Conservation (phyloP, 2,888 invertebrate genomes). For the Trachelus iudaicus region DNA sequence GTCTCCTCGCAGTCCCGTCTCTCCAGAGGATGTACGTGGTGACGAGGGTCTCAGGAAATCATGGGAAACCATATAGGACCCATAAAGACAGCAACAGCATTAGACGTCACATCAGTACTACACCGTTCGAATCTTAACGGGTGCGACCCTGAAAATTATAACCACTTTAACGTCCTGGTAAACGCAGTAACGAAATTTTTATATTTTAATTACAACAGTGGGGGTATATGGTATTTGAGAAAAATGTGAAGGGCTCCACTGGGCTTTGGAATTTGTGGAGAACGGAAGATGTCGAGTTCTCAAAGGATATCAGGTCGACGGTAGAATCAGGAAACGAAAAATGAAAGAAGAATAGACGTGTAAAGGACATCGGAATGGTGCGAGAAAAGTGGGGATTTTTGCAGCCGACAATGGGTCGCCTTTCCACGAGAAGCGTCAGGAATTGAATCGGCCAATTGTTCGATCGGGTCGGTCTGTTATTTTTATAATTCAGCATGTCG, state of each 20-base stretch:
- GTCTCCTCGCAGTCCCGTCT: conserved; percentile 5
- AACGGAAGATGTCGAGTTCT: too few relatives aligned
- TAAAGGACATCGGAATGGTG: neutral
- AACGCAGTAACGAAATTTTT: conserved; percentile 18
- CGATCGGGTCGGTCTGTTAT: conserved; percentile 59
- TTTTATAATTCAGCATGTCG: conserved; percentile 57
- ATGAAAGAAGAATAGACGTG: neutral
- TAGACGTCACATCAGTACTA: conserved; percentile 1
- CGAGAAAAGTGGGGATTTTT: neutral
- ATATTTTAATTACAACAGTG: conserved; percentile 1
- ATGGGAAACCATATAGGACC: conserved; percentile 19
- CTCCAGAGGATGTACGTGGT: conserved; percentile 8
- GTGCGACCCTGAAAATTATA: conserved; percentile 17
- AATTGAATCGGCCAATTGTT: conserved; percentile 58
- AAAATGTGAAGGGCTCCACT: neutral
- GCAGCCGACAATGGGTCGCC: conserved; percentile 25
- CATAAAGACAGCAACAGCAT: conserved; percentile 4
- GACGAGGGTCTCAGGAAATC: neutral
- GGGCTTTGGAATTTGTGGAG: too few relatives aligned
- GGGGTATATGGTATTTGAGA: neutral
- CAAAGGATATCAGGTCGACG: too few relatives aligned
- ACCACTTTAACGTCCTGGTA: conserved; percentile 18
- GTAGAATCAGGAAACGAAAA: too few relatives aligned
- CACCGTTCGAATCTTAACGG: conserved; percentile 2
- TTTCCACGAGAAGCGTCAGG: conserved; percentile 36